Base-by-base conservation (phyloP, 1,140 invertebrate species). In the Probaryconus sp. region DNA sequence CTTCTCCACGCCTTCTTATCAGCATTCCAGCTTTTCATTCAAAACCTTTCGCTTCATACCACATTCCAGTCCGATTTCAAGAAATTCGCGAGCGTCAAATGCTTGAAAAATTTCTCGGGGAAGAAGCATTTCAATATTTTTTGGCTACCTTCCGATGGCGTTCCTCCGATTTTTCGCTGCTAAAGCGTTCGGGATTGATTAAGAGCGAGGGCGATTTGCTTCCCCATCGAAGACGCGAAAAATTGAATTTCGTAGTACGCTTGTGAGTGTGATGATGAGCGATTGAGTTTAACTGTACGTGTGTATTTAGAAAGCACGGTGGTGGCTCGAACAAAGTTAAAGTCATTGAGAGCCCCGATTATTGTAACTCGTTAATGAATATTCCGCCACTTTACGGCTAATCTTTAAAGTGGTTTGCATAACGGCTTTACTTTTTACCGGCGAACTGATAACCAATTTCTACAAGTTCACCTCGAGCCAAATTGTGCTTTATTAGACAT, bases 361-460 rank as follows among this genome's bases (percentile, higher is more conserved):
- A 55, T 38, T 20, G 60, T 64, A 64, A 64, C 38, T 48, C 43
- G 63, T 67, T 47, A 56, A 67, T 67, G 63, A 67, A 67, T 56
- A 67, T 67, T 67, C 50, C 35, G 31, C 42, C 11, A 20, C 50
- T 18, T 56, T 37, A 10, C 14, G 17, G 38, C 31, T 55, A 65
- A 55, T 55, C 50, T 65, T 55, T 55, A 31, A 55, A 47, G 50
- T 40, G 40, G 61, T 65, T 65, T 65, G 61, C 61, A 40, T 65
- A 65, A 65, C 31, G 40, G 50, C 61, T 55, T 55, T 48, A 55
- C 55, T 50, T 65, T 65, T 55, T 38, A 53, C 20, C 48, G 48
- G 21, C 50, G 3, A 37, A 48, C 40, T 21, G 50, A 55, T 55
- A 65, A 48, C 40, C 37, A 55, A 33, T 64, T 64, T 43, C 47